phyloP scores from a whole-genome alignment of 2,113 vertebrate genomes.

The Zosterops lateralis region DNA sequence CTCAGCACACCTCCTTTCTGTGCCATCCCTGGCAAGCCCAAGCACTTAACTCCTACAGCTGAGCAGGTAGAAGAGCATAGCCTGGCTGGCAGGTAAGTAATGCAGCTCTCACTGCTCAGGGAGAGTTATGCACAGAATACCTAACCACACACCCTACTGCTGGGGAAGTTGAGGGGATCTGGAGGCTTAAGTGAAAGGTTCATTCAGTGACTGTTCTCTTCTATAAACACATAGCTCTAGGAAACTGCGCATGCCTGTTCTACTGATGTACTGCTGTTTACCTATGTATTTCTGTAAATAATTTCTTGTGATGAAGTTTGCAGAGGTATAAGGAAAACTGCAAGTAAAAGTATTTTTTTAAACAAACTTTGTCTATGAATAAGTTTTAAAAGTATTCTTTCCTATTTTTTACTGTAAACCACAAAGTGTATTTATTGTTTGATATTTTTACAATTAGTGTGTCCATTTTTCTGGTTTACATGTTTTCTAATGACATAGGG shows the following conservation, averaged over 20 bases:
- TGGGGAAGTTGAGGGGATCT: neutral
- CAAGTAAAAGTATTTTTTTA: neutral
- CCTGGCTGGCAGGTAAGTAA: neutral
- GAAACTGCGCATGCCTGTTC: neutral
- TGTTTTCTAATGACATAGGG: neutral
- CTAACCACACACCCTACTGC: neutral
- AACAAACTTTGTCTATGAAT: neutral
- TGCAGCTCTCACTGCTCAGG: neutral
- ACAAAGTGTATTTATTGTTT: neutral
- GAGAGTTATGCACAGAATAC: neutral
- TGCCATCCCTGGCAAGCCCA: neutral
- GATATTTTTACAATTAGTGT: neutral
- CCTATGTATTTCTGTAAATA: neutral
- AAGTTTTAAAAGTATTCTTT: neutral
- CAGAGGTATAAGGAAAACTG: neutral
- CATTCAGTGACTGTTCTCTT: neutral
- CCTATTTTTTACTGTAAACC: neutral
- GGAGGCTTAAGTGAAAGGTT: neutral
- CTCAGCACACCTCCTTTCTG: neutral
- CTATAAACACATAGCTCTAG: neutral
- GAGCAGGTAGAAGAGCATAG: neutral
- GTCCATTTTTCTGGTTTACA: neutral
- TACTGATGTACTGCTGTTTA: neutral
- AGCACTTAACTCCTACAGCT: neutral
- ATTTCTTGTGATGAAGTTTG: neutral